phyloP scores from a whole-genome alignment of 2,113 vertebrate genomes.

The Ramphastos sulfuratus region DNA sequence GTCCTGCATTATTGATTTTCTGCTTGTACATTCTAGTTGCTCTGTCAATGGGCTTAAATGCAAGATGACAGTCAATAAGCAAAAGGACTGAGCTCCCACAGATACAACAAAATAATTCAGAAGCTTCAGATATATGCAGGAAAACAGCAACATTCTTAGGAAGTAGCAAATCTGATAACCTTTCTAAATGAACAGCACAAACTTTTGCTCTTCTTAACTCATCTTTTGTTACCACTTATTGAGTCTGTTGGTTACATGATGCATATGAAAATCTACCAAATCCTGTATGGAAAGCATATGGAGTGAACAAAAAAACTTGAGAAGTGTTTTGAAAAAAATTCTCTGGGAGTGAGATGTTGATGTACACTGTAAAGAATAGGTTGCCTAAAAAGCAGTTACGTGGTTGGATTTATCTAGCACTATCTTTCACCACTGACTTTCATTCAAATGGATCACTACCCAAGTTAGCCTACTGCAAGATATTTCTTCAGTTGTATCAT shows the following conservation, averaged over 20 bases:
- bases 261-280: background rate
- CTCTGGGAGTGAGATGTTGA: background rate
- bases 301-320: background rate
- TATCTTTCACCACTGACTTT: background rate
- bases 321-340: background rate
- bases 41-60: slow-evolving; percentile 88
- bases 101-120: slow-evolving; percentile 66
- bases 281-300: background rate
- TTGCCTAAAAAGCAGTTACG: background rate
- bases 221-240: background rate
- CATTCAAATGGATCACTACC: background rate
- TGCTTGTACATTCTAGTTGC: slow-evolving; percentile 81
- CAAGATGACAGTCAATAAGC: slow-evolving; percentile 86
- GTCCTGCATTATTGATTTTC: slow-evolving; percentile 90
- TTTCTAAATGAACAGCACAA: background rate
- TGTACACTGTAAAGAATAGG: background rate
- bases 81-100: slow-evolving; percentile 75
- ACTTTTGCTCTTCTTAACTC: background rate
- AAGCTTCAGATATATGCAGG: background rate
- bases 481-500: background rate
- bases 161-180: background rate
- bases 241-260: background rate
- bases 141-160: slow-evolving; percentile 38
- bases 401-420: background rate
- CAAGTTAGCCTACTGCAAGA: background rate